Evolutionary conservation across 2,797 vertebrate species (phyloP), one percentile per base, ranked within the genome.

Genomic region (Lithobates pipiens): DNA sequence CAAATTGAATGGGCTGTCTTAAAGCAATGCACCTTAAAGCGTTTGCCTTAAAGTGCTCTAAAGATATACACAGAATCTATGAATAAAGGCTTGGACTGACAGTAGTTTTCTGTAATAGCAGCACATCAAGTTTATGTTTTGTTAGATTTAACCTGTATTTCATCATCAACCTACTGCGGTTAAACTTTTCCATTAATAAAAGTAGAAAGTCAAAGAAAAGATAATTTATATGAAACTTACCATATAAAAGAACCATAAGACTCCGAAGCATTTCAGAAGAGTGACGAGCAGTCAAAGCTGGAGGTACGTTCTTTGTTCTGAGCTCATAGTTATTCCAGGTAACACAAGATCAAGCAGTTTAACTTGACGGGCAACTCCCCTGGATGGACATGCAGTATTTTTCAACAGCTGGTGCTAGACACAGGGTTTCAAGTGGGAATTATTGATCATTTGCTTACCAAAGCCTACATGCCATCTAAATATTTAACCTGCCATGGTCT

Each of bases 291-390:
- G 39, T 36, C 10, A 29, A 3, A 46, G 67, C 29, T 1, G 10
- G 2, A 54, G 36, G n/a, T 23, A 50, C 21, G 5, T 2, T 23
- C 27, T 57, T 11, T 29, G 50, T n/a, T 57, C 29, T 61, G n/a
- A 42, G 25, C 34, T 69, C 44, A 70, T 25, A 10, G 63, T 25
- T 13, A 50, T 54, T 54, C 15, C 18, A 73, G n/a, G 32, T 18
- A 69, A 34, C 9, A 3, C 36, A 70, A 39, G 50, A 25, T 63
- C 21, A 6, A 63, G 78, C 25, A 15, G 84, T 61, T 57, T 70
- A 70, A 86, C 84, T 61, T 42, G 84, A 70, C 25, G 34, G 42
- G 34, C 73, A 6, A 57, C 84, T 76, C 9, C n/a, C 18, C 29
- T 39, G 39, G 32, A n/a, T 61, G 54, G 11, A 76, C 18, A 39